phyloP scores from a whole-genome alignment of 64 coral and sea anemone genomes.

The Porites australiensis region DNA sequence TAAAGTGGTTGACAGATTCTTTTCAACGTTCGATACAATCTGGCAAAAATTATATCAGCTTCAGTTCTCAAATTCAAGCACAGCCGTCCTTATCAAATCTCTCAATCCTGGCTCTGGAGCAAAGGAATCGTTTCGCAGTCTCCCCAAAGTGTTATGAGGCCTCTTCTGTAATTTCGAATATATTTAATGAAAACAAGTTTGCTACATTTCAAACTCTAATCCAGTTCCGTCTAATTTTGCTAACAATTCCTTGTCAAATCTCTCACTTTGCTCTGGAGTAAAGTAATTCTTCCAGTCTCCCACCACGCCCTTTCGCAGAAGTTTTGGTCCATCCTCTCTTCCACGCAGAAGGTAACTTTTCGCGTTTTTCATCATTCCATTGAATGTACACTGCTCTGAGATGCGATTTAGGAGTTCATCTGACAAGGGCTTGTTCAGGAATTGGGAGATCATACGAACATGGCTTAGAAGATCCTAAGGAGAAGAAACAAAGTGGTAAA shows the following conservation, averaged over 20 bases:
- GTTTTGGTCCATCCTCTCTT: neutral
- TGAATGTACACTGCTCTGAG: neutral
- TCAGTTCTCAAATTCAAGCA: too few relatives aligned
- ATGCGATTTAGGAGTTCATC: neutral
- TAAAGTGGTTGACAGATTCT: too few relatives aligned
- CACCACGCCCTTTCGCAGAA: neutral
- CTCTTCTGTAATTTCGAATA: too few relatives aligned
- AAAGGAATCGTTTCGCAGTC: too few relatives aligned
- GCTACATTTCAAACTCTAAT: constrained; percentile 7
- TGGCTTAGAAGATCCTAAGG: neutral
- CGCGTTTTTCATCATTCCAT: neutral
- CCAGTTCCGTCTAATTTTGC: neutral
- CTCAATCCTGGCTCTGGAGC: too few relatives aligned
- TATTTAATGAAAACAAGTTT: neutral
- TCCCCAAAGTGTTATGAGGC: too few relatives aligned
- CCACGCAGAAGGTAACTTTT: neutral
- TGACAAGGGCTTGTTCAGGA: neutral
- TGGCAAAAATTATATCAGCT: too few relatives aligned
- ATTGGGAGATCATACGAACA: neutral
- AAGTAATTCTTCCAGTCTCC: constrained; percentile 2
- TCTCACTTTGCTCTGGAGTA: neutral
- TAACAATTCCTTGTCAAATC: neutral
- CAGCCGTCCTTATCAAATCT: too few relatives aligned
- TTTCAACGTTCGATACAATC: too few relatives aligned
- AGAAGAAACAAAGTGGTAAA: too few relatives aligned